phyloP scores from a whole-genome alignment of 2,113 vertebrate species.

The Bufo bufo region DNA sequence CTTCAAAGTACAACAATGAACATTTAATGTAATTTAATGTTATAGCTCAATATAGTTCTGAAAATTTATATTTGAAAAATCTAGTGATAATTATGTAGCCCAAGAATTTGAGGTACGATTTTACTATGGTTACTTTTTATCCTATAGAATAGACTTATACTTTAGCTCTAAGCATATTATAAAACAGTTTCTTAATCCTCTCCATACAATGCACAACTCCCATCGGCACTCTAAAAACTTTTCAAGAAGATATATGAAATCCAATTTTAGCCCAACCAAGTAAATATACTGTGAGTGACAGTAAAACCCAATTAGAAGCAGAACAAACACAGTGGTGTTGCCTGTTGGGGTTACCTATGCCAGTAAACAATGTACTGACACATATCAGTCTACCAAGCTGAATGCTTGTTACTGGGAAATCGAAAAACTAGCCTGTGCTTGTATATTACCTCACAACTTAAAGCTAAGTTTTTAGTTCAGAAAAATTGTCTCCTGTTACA shows the following conservation, averaged over 20 bases:
- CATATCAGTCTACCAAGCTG: slow-evolving; percentile 48
- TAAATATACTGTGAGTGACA: slow-evolving; percentile 56
- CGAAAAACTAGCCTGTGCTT: slow-evolving; percentile 38
- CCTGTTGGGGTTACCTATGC: slow-evolving; percentile 53
- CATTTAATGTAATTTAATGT: background rate
- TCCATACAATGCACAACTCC: slow-evolving; percentile 36
- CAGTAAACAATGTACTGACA: slow-evolving; percentile 52
- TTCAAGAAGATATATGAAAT: slow-evolving; percentile 54
- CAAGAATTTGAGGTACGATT: background rate
- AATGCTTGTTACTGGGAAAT: slow-evolving; percentile 47
- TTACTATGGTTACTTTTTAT: slow-evolving; percentile 3
- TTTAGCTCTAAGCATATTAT: slow-evolving; percentile 6
- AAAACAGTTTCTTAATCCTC: slow-evolving; percentile 29
- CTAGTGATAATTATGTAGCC: background rate
- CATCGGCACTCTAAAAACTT: slow-evolving; percentile 50
- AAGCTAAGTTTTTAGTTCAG: slow-evolving; percentile 16
- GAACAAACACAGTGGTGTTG: slow-evolving; percentile 37
- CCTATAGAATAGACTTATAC: background rate
- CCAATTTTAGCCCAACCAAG: slow-evolving; percentile 53
- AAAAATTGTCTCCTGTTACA: slow-evolving; percentile 5
- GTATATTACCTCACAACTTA: slow-evolving; percentile 13
- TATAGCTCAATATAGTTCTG: background rate
- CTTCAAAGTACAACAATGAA: background rate
- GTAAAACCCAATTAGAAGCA: slow-evolving; percentile 56
- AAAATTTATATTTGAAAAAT: background rate